Percentiles rank a stretch among this genome's conserved stretches.
phyloP scores from a whole-genome alignment of 1,140 invertebrate genomes.

The Scaptomyza hsui region DNA sequence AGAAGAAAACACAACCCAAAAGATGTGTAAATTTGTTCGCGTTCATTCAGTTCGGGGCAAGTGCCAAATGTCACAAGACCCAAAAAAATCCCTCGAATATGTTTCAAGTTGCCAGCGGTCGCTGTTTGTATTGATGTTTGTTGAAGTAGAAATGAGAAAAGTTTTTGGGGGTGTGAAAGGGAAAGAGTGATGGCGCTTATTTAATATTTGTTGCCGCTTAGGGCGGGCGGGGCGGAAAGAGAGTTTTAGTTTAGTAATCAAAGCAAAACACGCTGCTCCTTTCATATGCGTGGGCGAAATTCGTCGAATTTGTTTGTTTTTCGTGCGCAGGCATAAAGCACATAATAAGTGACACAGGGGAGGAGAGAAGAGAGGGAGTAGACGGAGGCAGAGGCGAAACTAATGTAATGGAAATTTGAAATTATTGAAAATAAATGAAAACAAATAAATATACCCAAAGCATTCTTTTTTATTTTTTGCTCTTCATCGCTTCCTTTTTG shows the following conservation, averaged over 20 bases:
- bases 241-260: constrained; percentile 78
- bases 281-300: constrained; percentile 29
- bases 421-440: constrained; percentile 83
- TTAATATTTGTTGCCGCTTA: constrained; percentile 66
- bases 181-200: constrained; percentile 58
- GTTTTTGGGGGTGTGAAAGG: constrained; percentile 46
- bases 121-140: constrained; percentile 70
- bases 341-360: constrained; percentile 43
- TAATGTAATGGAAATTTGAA: constrained; percentile 82
- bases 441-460: constrained; percentile 75
- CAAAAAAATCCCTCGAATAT: constrained; percentile 47
- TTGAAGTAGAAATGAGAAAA: constrained; percentile 79
- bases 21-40: constrained; percentile 75
- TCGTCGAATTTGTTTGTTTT: constrained; percentile 77
- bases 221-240: neutral
- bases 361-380: neutral
- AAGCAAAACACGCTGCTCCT: constrained; percentile 45
- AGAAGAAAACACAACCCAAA: constrained; percentile 51
- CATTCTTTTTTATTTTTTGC: constrained; percentile 53
- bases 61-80: constrained; percentile 72
- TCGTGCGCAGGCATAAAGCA: constrained; percentile 75
- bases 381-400: constrained; percentile 50
- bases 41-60: constrained; percentile 49
- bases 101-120: constrained; percentile 39
- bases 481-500: neutral